Evolutionary conservation across 2,888 invertebrate species (phyloP), one percentile per base, ranked within the genome.

Genomic region (Microchrysa polita): DNA sequence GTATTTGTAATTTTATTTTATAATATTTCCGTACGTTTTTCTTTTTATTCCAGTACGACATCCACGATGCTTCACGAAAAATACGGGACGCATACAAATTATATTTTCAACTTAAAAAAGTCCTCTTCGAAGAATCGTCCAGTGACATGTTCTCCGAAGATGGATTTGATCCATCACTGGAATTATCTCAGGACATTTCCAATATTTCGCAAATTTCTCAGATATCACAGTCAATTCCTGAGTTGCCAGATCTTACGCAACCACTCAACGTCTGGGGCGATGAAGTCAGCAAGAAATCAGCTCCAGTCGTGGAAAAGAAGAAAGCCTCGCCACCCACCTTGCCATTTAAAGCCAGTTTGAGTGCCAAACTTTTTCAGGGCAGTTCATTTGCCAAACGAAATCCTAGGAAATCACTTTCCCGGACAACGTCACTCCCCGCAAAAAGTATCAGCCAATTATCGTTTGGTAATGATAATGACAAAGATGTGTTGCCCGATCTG

Each of bases 81-180:
- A 92, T 94, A 73, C 89, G 91, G 79, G 89, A 92, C 81, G 92
- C 94, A 0, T 95, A 95, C 80, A 92, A 91, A 83, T 91, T 90
- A 83, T 94, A 94, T 82, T 94, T 92, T 85, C 89, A 91, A 78
- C 82, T 94, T 7, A 94, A 94, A 85, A 92, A 92, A 48, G 87
- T 88, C 23, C 90, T 91, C 22, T 85, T 94, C 61, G 93, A 94
- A 80, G 90, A 90, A 79, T 91, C 91, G 5, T 84, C 93, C 10
- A 87, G 87, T 74, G 89, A 88, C 79, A 86, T 89, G 23, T 87
- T 83, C 18, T 74, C 79, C 20, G 84, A 84, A 42, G 82, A 85
- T 74, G 83, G 83, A 0, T 84, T 82, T 63, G 82, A 84, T 79
- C 59, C 69, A 16, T 57, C 52, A 5, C 72, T 83, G 18, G 82